These are phyloP conservation scores for Pachypanchax playfairii DNA, from an alignment of 2,113 vertebrate genomes.

Conservation along the genomic window DNA sequence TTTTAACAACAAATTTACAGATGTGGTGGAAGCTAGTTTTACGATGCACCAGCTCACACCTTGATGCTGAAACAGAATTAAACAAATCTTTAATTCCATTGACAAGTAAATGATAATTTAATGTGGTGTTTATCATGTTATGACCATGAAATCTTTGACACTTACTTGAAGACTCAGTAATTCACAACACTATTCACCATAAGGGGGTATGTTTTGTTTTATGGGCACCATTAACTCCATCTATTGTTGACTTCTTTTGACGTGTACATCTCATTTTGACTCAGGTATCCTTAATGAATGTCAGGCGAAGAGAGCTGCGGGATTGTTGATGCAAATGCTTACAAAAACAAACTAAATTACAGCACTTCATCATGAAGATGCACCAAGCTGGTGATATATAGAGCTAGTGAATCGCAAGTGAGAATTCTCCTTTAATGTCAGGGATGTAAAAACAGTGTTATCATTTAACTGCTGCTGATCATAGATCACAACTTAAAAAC, in stretches of 20 bases:
- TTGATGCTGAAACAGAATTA: too few relatives aligned
- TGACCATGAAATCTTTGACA: not conserved
- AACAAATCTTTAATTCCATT: too few relatives aligned
- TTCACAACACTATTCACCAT: not conserved
- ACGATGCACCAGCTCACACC: too few relatives aligned
- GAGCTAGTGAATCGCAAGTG: constrained; percentile 10
- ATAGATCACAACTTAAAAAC: constrained; percentile 53
- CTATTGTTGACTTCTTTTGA: not conserved
- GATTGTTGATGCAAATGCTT: constrained; percentile 17
- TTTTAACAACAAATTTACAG: too few relatives aligned
- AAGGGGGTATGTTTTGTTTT: not conserved
- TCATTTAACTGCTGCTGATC: constrained; percentile 51
- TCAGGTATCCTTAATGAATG: constrained; percentile 25
- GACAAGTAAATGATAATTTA: not conserved
- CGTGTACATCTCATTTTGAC: constrained; percentile 16
- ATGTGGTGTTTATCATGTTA: not conserved
- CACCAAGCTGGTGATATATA: constrained; percentile 25
- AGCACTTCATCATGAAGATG: constrained; percentile 37
- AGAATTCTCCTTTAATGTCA: constrained; percentile 47
- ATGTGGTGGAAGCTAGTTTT: too few relatives aligned
- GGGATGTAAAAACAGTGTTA: constrained; percentile 28
- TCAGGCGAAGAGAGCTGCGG: constrained; percentile 1
- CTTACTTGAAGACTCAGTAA: not conserved
- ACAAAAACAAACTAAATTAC: constrained; percentile 40
- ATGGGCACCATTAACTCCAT: not conserved